Evolutionary conservation across 1,140 invertebrate genomes (phyloP), one percentile per base, ranked within the genome.

Genomic region (Sogatella furcifera): DNA sequence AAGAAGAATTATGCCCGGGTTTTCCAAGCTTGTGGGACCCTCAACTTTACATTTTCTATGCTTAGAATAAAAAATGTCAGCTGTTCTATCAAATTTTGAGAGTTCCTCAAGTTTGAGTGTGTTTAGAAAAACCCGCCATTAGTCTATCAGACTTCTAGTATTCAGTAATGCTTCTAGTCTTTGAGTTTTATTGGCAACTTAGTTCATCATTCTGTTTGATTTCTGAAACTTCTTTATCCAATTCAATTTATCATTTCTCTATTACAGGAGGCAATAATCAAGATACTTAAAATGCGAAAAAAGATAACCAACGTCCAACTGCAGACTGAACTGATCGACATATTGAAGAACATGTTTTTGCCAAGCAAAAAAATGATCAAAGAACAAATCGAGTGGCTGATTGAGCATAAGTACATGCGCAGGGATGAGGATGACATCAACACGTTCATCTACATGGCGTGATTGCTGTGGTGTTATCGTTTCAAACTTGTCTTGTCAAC

Each of bases 361-460:
- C 97, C 97, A 31, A 95, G 93, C 62, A 97, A 97, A 77, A 98
- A 98, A 77, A 92, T 98, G 86, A 98, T 99, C 65, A 99, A 99
- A 77, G 95, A 99, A 78, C 96, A 98, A 78, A 86, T 98, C 34
- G 96, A 99, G 75, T 98, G 95, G 95, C 81, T 99, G 10, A 98
- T 99, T 66, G 96, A 99, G 77, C 91, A 98, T 71, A 97, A 97
- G 74, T 98, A 97, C 73, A 97, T 99, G 85, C 80, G 83, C 61
- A 80, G 97, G 64, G 94, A 97, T 74, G 94, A 97, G 68, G 91
- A 95, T 65, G 93, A 98, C 74, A 97, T 98, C 69, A 97, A 97
- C 76, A 92, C 90, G 68, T 98, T 98, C 80, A 92, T 97, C 69
- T 98, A 98, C 75, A 91, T 97, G 84, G 92, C 95, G 73, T 98